Base-by-base conservation (phyloP, 2,797 vertebrate species). In the Characodon lateralis region DNA sequence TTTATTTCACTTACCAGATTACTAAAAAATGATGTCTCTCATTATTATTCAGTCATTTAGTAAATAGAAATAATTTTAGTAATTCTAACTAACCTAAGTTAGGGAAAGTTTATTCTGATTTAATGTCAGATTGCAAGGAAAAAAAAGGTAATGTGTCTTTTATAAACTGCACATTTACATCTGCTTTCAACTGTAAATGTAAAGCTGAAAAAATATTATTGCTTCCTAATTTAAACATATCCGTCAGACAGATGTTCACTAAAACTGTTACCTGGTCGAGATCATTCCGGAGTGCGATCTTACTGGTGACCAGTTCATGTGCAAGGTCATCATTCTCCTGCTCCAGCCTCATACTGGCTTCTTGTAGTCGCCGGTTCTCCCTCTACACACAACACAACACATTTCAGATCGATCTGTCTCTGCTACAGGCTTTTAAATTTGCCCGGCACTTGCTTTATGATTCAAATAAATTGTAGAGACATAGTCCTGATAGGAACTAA, bases 321-420 rank as follows among this genome's bases (percentile, higher is more conserved):
- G 98, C 98, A 71, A 99, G 95, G 92, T 99, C 98, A 2, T 99
- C 98, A 0, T 99, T 99, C 90, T 99, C 98, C 90, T 99, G 98
- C 88, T 99, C 98, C 89, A 99, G 89, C 77, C 98, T 92, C 98
- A 99, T 98, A 86, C 98, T 99, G 94, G 98, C 97, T 90, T 99
- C 98, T 88, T 99, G 98, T 12, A 99, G 94, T 72, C 98, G 96
- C 22, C 98, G 96, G 91, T 99, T 99, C 85, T 99, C 98, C 92
- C 96, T 97, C 98, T 99, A 71, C 71, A 76, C 61, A 85, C 10
- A 90, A 58, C 12, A 41, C 22, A 73, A 73, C 53, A 41, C 24
- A 41, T 55, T 24, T 22, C 24, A 1, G 43, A 46, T 51, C 28
- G 22, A n/a, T 35, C 8, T 20, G 28, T 65, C 31, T 39, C 63